phyloP scores from a whole-genome alignment of 2,113 vertebrate species.

The Alaudala cheleensis region DNA sequence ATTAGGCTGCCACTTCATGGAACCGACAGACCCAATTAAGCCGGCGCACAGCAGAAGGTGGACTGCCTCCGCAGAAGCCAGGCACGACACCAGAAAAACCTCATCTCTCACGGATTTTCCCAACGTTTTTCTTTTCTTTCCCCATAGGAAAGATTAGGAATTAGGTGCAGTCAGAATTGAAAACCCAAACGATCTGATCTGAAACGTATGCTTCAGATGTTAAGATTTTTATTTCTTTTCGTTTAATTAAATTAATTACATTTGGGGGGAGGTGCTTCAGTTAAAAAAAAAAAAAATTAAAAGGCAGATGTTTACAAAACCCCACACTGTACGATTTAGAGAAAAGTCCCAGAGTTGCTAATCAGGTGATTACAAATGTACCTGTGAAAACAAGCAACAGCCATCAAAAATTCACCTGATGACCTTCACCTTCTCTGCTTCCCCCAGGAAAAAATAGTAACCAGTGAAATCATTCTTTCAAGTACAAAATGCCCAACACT shows the following conservation, averaged over 20 bases:
- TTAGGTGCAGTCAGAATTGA: background rate
- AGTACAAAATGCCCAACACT: background rate
- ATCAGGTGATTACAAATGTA: background rate
- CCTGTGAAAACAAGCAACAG: background rate
- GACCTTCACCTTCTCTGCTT: background rate
- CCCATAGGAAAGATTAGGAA: background rate
- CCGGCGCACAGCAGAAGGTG: background rate
- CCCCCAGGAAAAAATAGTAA: background rate
- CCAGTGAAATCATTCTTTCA: background rate
- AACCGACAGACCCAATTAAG: background rate
- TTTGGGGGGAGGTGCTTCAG: background rate
- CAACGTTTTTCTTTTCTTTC: background rate
- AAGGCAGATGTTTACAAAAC: background rate
- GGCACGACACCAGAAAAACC: background rate
- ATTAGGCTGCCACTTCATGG: background rate
- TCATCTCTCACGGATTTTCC: fast-evolving
- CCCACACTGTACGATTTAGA: background rate
- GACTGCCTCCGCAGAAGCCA: background rate
- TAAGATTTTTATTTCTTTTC: background rate
- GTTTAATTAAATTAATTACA: background rate
- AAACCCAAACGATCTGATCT: background rate
- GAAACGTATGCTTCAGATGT: background rate
- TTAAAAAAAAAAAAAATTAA: background rate
- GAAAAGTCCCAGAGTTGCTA: background rate
- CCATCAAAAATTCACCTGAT: background rate